Evolutionary conservation across 2,888 invertebrate genomes (phyloP), one percentile per base, ranked within the genome.

Genomic region (Coelinius sp.): DNA sequence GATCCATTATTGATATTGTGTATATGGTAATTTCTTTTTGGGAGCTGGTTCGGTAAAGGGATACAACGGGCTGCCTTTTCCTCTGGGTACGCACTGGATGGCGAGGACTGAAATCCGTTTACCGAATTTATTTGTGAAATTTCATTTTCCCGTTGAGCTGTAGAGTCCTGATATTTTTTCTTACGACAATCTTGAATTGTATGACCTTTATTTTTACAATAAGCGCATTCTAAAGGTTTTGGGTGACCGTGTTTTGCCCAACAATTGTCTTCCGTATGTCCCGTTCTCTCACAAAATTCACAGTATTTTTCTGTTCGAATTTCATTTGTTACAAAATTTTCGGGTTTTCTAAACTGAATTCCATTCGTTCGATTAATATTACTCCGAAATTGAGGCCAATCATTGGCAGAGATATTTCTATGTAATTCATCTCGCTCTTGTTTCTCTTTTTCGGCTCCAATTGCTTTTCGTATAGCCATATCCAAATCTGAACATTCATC

Each of bases 191-290:
- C 52, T 7, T 24, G 10, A 24, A 46, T 17, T 27, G 25, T 10
- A 8, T 69, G 63, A 3, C 68, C 68, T 3, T 35, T 14, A 10
- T 12, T 24, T n/a, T 59, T 68, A 27, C 68, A 68, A 41, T 44
- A 62, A 14, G 12, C 12, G 24, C 41, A 38, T 2, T 6, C 10
- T 2, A 10, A 2, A 2, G 38, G 2, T 8, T 38, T 38, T 2
- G 38, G 10, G 4, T 3, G 10, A 10, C 38, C 38, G 10, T 38
- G 5, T 38, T 38, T 38, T 8, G 4, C 38, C 38, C 38, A 38
- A 10, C 38, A 38, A 10, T 24, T 20, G 1, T 52, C 52, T 52
- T 52, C 52, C 8, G 52, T 52, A 12, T 52, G 24, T 3, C 24
- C 24, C 1, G 17, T 2, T 24, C 10, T 52, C 2, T 52, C 8